Base-by-base conservation (phyloP, 30 jellyfish, hydroid and myxozoan species). In the Phacellophora camtschatica region DNA sequence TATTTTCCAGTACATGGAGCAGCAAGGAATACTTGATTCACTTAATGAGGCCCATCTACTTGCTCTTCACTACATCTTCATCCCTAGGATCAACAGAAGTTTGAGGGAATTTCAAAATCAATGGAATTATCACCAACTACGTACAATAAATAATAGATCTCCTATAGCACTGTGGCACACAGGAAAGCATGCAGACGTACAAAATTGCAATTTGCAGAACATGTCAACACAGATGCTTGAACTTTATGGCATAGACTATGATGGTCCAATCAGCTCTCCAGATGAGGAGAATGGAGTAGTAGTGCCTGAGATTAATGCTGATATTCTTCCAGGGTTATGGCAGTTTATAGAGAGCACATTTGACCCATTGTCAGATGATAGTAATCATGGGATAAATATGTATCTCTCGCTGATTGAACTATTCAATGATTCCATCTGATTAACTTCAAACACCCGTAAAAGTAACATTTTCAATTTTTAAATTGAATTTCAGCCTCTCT, bases 21-120 rank as follows among this genome's bases (percentile, higher is more conserved):
- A 25, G 61, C 67, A 58, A 35, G 89, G 81, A 23, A 27, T 36
- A 4, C 89, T 77, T 58, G 89, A 77, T 64, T 67, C 24, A 59
- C 67, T 35, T 25, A 64, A 77, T 45, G 68, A 62, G 28, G 7
- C 61, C 27, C 81, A 77, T 68, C 29, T 77, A 67, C 51, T 54
- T 63, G 1, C 22, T 43, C 56, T 43, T 43, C 56, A 43, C 56
- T 43, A 43, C 4, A 43, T 43, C 56, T 43, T 10, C 56, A n/a
- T 43, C 13, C 56, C 56, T 10, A 43, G 56, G 18, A 43, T 43
- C 56, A 43, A 43, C 56, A 43, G 18, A 10, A 22, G 22, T 22
- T 4, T 43, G 18, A 43, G 18, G 56, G 56, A 43, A 22, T 22
- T 43, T n/a, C 22, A 10, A 10, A 22, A n/a, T 43, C 22, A n/a